Percentiles rank a stretch among this genome's conserved stretches.
Evolutionary conservation across 2,797 vertebrate genomes (phyloP).

Genomic region (Perodicticus potto): DNA sequence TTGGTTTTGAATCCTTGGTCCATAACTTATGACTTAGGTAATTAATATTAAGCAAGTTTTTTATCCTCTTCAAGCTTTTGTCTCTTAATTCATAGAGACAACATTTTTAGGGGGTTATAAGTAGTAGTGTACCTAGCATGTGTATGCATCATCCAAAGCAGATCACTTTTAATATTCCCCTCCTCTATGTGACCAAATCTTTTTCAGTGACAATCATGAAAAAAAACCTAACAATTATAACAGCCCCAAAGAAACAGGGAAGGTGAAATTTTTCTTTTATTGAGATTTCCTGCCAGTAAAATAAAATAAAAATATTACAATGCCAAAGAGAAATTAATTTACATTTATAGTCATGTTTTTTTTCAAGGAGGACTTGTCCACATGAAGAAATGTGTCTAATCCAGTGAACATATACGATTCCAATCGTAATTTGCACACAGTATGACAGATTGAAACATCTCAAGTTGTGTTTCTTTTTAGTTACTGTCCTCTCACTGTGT

Average conservation of each 20-base stretch:
- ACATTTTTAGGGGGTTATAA: not conserved
- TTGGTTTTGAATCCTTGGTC: slow-evolving; percentile 13
- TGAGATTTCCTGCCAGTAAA: slow-evolving; percentile 45
- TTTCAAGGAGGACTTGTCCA: slow-evolving; percentile 12
- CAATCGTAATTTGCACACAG: not conserved
- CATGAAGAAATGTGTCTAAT: not conserved
- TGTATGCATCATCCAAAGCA: not conserved
- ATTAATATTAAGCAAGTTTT: slow-evolving; percentile 39
- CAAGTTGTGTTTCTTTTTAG: slow-evolving; percentile 3
- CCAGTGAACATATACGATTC: not conserved
- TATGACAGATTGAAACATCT: not conserved
- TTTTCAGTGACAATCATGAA: slow-evolving; percentile 37
- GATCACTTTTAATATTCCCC: not conserved
- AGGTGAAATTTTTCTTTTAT: not conserved
- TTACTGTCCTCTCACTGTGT: not conserved
- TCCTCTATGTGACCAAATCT: slow-evolving; percentile 7
- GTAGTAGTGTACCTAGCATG: not conserved
- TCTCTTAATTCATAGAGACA: not conserved
- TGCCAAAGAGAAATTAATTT: slow-evolving; percentile 18
- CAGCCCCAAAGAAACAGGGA: not conserved
- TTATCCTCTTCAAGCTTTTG: not conserved
- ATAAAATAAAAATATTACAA: slow-evolving; percentile 17
- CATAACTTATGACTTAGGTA: slow-evolving; percentile 2
- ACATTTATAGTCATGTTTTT: not conserved
- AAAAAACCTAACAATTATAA: slow-evolving; percentile 23